phyloP scores from a whole-genome alignment of 2,797 vertebrate genomes.

The Salarias fasciatus region DNA sequence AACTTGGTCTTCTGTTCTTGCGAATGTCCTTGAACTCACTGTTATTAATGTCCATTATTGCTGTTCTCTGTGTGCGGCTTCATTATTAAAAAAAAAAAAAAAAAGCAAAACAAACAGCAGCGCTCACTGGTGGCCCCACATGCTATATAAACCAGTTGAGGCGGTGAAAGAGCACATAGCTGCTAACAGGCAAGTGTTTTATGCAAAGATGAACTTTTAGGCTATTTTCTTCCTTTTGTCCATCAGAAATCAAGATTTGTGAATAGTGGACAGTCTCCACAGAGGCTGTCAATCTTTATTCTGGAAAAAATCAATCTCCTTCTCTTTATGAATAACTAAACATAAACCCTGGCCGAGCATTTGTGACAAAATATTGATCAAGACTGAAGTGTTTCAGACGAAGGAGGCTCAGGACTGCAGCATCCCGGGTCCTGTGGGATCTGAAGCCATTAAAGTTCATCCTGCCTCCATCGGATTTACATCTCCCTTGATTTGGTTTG shows the following conservation, averaged over 20 bases:
- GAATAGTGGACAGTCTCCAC: background rate
- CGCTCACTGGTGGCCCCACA: too few species aligned
- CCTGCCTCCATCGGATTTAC: background rate
- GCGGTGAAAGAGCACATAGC: too few species aligned
- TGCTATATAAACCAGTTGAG: too few species aligned
- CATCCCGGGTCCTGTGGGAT: background rate
- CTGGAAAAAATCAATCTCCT: background rate
- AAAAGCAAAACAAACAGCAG: too few species aligned
- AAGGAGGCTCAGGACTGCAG: background rate
- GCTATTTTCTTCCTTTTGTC: too few species aligned
- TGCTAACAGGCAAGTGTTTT: too few species aligned
- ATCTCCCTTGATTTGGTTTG: background rate
- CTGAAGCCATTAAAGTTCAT: background rate
- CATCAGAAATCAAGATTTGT: background rate
- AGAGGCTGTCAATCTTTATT: background rate
- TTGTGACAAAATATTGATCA: background rate
- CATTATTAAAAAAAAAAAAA: too few species aligned
- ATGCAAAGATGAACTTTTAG: too few species aligned
- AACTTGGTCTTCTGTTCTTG: too few species aligned
- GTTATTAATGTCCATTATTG: too few species aligned
- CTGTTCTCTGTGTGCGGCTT: too few species aligned
- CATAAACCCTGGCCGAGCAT: background rate
- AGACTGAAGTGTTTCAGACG: conserved; percentile 1
- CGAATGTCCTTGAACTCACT: too few species aligned
- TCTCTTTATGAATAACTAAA: background rate